Evolutionary conservation across 2,113 vertebrate genomes (phyloP).

Genomic region (Smithornis capensis): DNA sequence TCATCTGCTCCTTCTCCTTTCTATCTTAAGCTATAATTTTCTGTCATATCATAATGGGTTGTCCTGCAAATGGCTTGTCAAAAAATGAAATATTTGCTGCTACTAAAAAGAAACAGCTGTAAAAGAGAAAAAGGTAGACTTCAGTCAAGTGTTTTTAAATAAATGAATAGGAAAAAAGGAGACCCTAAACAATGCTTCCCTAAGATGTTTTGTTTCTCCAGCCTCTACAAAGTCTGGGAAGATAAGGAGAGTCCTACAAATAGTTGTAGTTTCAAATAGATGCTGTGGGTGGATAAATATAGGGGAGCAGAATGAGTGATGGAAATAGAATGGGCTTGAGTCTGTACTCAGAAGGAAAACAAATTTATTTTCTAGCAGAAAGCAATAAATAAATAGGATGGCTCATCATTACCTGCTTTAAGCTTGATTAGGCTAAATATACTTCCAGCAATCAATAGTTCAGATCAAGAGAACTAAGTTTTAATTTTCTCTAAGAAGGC

Average conservation of each 20-base stretch:
- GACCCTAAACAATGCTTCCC: background rate
- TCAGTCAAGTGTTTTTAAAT: conserved; percentile 5
- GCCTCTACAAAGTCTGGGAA: background rate
- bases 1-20: conserved; percentile 5
- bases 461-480: background rate
- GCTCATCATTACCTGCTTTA: conserved; percentile 8
- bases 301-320: background rate
- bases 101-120: background rate
- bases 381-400: conserved; percentile 14
- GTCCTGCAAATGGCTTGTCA: conserved; percentile 27
- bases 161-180: background rate
- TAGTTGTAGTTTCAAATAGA: background rate
- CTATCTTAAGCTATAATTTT: conserved; percentile 9
- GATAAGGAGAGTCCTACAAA: background rate
- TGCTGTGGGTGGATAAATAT: background rate
- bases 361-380: background rate
- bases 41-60: background rate
- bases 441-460: background rate
- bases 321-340: background rate
- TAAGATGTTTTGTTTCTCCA: background rate
- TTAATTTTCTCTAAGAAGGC: background rate
- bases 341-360: background rate
- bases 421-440: conserved; percentile 26
- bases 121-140: background rate
- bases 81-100: background rate